Evolutionary conservation across 2,113 vertebrate species (phyloP), one percentile per base, ranked within the genome.

Genomic region (Clupea harengus): DNA sequence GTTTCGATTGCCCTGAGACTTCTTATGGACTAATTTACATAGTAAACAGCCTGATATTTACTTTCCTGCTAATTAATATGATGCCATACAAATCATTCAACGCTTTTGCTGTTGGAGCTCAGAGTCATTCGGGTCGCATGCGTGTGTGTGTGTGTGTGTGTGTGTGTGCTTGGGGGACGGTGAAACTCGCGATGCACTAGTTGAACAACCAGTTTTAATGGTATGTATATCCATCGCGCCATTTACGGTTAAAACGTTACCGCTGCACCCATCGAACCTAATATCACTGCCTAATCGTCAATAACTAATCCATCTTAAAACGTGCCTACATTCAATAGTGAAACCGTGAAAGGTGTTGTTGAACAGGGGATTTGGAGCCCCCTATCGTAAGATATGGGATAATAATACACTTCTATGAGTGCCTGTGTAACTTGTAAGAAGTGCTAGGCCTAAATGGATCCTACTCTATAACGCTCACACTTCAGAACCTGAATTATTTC

Each of bases 1-100:
- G 91, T 95, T 93, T 93, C 89, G 93, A 94, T 93, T 81, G 91
- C 64, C 52, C 54, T 54, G 86, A 83, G 84, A 89, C 84, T 87
- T 88, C 81, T 88, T 87, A 88, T 81, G 18, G 85, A 17, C 57
- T 81, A 72, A 45, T 92, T 94, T 89, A 85, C 89, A 87, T 91
- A 88, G 82, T 87, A 60, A 91, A 86, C 85, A 85, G 11, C 32
- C 81, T 72, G 87, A 87, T 90, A 92, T 92, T 89, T 86, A 81
- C 52, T 87, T 32, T 28, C 45, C 81, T 83, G 85, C 86, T 82
- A 89, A 91, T 91, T 75, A 83, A 93, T 84, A 87, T 87, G 9
- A 82, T 32, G 85, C 50, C 81, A 60, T n/a, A 5, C 54, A 22
- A 22, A 60, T 60, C 20, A 60, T 60, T 60, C 20, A 60, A 6